Evolutionary conservation across 2,113 vertebrate species (phyloP).

Genomic region (Delphinapterus leucas): DNA sequence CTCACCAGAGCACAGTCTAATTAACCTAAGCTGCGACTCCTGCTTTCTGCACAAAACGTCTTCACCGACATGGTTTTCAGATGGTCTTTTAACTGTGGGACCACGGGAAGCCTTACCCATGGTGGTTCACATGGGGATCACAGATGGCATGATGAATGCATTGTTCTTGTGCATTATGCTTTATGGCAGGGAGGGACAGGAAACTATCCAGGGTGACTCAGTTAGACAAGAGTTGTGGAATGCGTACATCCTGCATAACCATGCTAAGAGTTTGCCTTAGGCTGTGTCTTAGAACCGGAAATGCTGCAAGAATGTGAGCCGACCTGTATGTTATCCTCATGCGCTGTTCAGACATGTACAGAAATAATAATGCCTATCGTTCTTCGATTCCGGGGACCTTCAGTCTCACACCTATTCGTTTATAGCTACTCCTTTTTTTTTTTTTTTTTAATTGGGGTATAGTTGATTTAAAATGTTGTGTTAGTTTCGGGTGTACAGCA

Average conservation of each 20-base stretch:
- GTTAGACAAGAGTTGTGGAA: conserved; percentile 8
- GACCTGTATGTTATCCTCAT: background rate
- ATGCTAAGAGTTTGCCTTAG: background rate
- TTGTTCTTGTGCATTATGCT: background rate
- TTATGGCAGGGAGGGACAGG: conserved; percentile 44
- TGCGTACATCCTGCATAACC: background rate
- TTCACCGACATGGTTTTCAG: background rate
- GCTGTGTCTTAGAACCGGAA: conserved; percentile 39
- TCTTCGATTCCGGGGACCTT: background rate
- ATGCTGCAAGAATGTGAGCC: background rate
- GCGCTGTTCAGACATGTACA: conserved; percentile 51
- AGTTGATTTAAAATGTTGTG: no score
- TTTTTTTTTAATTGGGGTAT: no score
- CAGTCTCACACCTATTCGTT: background rate
- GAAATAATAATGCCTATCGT: background rate
- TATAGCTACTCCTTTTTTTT: background rate
- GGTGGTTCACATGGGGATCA: background rate
- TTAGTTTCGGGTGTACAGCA: no score
- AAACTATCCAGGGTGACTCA: conserved; percentile 9
- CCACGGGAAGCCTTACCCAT: background rate
- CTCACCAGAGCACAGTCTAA: background rate
- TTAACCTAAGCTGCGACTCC: background rate
- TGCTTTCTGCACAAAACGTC: background rate
- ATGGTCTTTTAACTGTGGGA: background rate
- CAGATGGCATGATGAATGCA: background rate